Percentiles rank a stretch among this genome's conserved stretches.
phyloP scores from a whole-genome alignment of 2,888 invertebrate genomes.

The Drosophila imparisetae region DNA sequence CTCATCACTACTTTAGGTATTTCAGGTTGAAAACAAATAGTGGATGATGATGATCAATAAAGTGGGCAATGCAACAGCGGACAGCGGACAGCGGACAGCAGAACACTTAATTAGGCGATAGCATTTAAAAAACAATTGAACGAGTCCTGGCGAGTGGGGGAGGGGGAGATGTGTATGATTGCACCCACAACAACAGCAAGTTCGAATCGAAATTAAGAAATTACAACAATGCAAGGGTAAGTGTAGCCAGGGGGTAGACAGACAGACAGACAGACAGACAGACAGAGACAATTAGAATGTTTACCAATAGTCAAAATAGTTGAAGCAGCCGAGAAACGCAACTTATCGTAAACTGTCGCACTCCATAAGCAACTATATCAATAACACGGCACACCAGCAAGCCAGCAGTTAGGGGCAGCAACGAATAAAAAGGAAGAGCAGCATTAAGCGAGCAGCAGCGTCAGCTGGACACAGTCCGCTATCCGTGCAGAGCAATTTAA shows the following conservation, averaged over 20 bases:
- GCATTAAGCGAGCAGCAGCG: constrained; percentile 20
- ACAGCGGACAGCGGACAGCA: background rate
- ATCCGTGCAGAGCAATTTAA: constrained; percentile 72
- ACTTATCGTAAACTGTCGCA: constrained; percentile 55
- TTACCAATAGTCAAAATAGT: constrained; percentile 46
- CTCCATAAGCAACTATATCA: constrained; percentile 42
- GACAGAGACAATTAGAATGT: constrained; percentile 54
- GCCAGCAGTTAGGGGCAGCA: constrained; percentile 7
- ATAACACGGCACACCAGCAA: constrained; percentile 31
- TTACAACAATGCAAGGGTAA: constrained; percentile 34
- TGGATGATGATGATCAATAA: background rate
- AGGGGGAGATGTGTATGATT: constrained; percentile 26
- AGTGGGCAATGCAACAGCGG: background rate
- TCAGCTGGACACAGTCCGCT: constrained; percentile 60
- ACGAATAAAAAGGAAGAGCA: background rate
- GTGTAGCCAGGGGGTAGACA: background rate
- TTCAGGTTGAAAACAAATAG: background rate
- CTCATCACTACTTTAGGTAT: background rate
- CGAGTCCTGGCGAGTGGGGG: background rate
- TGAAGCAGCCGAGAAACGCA: constrained; percentile 8
- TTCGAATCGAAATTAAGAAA: constrained; percentile 64
- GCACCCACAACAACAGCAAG: constrained; percentile 1
- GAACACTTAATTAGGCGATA: constrained; percentile 38
- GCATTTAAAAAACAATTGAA: constrained; percentile 24
- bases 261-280: too few species aligned